Base-by-base conservation (phyloP, 1,140 invertebrate species). In the Drosophila baimaii region DNA sequence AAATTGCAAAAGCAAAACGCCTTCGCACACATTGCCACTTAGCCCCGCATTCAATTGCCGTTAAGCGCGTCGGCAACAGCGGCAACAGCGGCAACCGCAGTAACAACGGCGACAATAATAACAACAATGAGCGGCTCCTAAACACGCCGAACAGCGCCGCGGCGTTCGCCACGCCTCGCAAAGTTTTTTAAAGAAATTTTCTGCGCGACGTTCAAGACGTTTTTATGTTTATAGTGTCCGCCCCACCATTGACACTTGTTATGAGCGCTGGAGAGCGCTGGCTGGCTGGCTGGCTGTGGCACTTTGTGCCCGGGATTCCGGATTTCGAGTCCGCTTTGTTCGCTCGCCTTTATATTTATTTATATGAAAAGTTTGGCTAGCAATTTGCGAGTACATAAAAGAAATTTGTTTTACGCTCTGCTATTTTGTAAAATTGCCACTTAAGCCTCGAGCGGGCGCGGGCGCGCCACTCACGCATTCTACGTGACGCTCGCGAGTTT, bases 361-460 rank as follows among this genome's bases (percentile, higher is more conserved):
- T 89, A 88, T 88, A 88, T 89, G 80, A 80, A 88, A 88, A 88
- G 69, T 88, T 88, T 88, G 73, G 69, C 77, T 75, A 72, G 83
- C 83, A 88, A 88, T 88, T 88, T 88, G 85, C 77, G 68, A 88
- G 80, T 88, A 88, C 83, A 88, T 88, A 88, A 88, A 88, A 81
- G 84, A 88, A 88, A 88, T 88, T 88, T 88, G 79, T 83, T 88
- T 88, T 88, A 86, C 66, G 79, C 77, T 61, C 39, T 65, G 83
- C 84, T 88, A 88, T 88, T 88, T 88, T 88, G 77, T 77, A 89
- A 89, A 89, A 82, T 84, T 82, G 84, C 80, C 80, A 88, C 84
- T 88, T 88, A 84, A 89, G 88, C 77, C 79, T 89, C 79, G 79
- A 79, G 76, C 83, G 31, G 19, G 58, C 54, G 23, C 17, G 47